Base-by-base conservation (phyloP, 2,888 invertebrate species). In the Axea sp. region DNA sequence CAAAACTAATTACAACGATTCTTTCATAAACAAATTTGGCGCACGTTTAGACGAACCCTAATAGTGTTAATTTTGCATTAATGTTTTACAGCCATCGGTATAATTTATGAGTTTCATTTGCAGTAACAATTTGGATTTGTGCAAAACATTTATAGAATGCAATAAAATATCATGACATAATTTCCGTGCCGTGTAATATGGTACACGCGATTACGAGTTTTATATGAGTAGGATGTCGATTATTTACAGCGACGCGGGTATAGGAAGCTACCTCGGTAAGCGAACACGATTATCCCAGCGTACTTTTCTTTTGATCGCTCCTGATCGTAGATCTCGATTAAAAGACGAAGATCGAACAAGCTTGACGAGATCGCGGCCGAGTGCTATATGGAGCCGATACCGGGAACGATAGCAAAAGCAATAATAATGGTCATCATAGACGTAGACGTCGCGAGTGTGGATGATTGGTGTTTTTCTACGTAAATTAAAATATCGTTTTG, bases 151-250 rank as follows among this genome's bases (percentile, higher is more conserved):
- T 57, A 49, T 41, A 64, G 51, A 49, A 41, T 57, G 43, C 31
- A 55, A 64, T 72, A 57, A 72, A 64, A 72, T 64, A 57, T 57
- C 71, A 64, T 64, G 64, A 64, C 71, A 64, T 64, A 71, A 71
- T 62, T 62, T 62, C 47, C 47, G 39, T 28, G 17, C 26, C 4
- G 31, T 47, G 71, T 57, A 62, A 62, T 71, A 57, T 64, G 57
- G 62, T 53, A 73, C 55, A 53, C 22, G 41, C 45, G 73, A 77
- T 77, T 75, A 69, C 69, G 72, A 72, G 75, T 76, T 76, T 76
- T 75, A 75, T 76, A 71, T 71, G 67, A 77, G 43, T 64, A 77
- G 77, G 77, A 80, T 77, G 75, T 76, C 69, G 75, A 77, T 80
- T 78, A 78, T 77, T 80, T 78, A 75, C 71, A 80, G 75, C 64